A percentile compares a stretch with the other conserved stretches of the same genome.
These are phyloP conservation scores for Clarias magur DNA, from an alignment of 2,113 vertebrate genomes.

Conservation along the genomic window DNA sequence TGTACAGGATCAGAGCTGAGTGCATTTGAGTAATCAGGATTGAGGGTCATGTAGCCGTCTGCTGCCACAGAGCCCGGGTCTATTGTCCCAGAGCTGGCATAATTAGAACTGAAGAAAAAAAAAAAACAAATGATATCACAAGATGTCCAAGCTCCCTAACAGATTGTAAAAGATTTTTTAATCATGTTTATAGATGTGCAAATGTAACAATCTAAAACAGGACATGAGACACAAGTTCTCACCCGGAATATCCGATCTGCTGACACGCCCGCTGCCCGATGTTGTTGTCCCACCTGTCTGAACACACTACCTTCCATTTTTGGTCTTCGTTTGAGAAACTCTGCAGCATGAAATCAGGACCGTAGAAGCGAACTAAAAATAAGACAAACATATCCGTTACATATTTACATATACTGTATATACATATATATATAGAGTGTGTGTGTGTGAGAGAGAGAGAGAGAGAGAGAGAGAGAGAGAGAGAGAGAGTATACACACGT, in stretches of 20 bases:
- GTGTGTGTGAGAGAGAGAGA: no score
- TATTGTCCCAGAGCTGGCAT: slow-evolving; percentile 45
- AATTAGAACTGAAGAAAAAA: slow-evolving; percentile 56
- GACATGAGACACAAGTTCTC: background rate
- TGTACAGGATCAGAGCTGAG: slow-evolving; percentile 14
- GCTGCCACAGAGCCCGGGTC: slow-evolving; percentile 11
- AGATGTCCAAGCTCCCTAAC: no score
- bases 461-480: no score
- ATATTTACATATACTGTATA: no score
- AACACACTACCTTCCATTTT: slow-evolving; percentile 67
- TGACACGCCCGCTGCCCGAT: slow-evolving; percentile 57
- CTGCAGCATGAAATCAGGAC: slow-evolving; percentile 61
- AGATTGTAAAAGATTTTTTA: background rate
- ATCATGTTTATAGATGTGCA: background rate
- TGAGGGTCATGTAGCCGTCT: slow-evolving; percentile 62
- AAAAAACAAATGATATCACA: background rate
- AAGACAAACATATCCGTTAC: background rate
- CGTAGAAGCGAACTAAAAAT: slow-evolving; percentile 64
- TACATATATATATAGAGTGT: no score
- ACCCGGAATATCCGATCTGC: slow-evolving; percentile 68
- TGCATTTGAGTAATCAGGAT: background rate
- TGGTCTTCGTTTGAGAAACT: slow-evolving; percentile 56
- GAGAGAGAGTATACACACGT: no score
- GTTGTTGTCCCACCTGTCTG: slow-evolving; percentile 59
- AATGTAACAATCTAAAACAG: background rate